Conservation (phyloP, 2,888 invertebrate species). For the Acanthosepion lycidas region DNA sequence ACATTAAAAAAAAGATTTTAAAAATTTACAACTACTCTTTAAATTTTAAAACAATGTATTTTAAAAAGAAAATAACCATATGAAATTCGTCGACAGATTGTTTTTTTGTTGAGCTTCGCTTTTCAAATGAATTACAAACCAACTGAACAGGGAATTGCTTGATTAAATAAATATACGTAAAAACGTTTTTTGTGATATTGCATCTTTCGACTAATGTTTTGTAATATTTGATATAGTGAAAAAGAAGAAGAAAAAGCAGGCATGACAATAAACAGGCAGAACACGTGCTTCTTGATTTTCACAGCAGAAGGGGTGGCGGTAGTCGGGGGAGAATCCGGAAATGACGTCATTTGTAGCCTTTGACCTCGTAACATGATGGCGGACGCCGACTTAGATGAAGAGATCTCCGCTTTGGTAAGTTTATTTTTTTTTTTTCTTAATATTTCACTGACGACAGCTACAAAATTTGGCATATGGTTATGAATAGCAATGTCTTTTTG, state of each 20-base stretch:
- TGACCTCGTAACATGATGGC: conserved; percentile 42
- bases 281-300: background rate
- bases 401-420: conserved; percentile 42
- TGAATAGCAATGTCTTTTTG: background rate
- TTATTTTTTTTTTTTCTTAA: background rate
- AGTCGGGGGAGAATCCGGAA: background rate
- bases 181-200: background rate
- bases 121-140: too few relatives aligned
- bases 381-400: conserved; percentile 36
- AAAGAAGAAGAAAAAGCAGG: background rate
- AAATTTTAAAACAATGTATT: too few relatives aligned
- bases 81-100: too few relatives aligned
- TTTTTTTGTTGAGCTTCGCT: too few relatives aligned
- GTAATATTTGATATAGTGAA: background rate
- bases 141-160: background rate
- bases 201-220: background rate
- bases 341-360: conserved; percentile 40
- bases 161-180: background rate
- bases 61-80: too few relatives aligned
- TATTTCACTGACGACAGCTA: background rate
- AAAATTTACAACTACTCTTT: too few relatives aligned
- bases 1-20: too few relatives aligned
- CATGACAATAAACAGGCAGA: background rate
- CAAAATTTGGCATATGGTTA: background rate
- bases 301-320: background rate